Evolutionary conservation across 2,113 vertebrate genomes (phyloP).

Genomic region (Rutilus rutilus): DNA sequence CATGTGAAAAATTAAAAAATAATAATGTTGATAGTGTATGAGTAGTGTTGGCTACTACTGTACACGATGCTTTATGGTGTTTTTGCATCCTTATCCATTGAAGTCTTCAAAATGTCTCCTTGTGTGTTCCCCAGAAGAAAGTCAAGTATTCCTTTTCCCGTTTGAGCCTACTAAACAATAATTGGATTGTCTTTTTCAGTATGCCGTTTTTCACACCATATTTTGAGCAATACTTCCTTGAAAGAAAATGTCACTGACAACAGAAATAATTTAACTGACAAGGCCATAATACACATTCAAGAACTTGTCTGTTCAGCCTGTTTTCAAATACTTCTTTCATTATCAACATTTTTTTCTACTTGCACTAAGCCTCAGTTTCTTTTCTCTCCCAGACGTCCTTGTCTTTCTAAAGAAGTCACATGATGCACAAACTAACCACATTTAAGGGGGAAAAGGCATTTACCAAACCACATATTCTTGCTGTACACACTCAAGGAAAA

Average conservation of each 20-base stretch:
- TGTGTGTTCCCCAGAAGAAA: neutral
- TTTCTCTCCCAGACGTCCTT: neutral
- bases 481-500: neutral
- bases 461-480: neutral
- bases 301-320: neutral
- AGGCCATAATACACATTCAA: neutral
- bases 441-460: neutral
- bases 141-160: neutral
- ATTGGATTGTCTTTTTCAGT: neutral
- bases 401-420: neutral
- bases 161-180: neutral
- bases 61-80: neutral
- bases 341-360: neutral
- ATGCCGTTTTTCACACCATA: neutral
- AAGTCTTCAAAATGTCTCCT: neutral
- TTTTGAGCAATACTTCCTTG: neutral
- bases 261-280: neutral
- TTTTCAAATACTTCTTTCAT: conserved; percentile 4
- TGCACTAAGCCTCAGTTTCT: neutral
- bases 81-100: neutral
- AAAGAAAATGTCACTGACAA: neutral
- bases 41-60: neutral
- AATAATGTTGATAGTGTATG: neutral
- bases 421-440: neutral
- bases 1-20: too few species aligned